Conservation (phyloP, 2,113 vertebrate species). For the Datnioides undecimradiatus region DNA sequence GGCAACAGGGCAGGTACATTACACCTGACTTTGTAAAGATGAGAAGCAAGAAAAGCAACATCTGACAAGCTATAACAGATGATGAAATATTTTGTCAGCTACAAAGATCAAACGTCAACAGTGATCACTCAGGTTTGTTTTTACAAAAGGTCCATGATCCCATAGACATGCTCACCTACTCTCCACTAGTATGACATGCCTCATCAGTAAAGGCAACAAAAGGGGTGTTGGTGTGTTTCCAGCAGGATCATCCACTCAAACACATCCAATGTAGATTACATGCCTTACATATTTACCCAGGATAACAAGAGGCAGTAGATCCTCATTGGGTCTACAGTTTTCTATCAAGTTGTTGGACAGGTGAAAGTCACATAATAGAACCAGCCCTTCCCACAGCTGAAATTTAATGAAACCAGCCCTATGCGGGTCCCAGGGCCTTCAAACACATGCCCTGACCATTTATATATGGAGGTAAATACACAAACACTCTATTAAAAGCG, state of each 20-base stretch:
- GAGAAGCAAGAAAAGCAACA: too few relatives aligned
- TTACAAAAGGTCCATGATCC: neutral
- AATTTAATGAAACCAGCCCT: neutral
- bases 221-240: too few relatives aligned
- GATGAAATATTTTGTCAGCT: neutral
- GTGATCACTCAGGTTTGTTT: neutral
- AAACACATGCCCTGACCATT: neutral
- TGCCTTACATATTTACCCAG: too few relatives aligned
- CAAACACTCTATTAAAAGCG: too few relatives aligned
- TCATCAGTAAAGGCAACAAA: too few relatives aligned
- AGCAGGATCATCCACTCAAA: too few relatives aligned
- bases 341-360: neutral
- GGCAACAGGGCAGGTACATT: too few relatives aligned
- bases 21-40: neutral
- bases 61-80: too few relatives aligned
- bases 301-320: too few relatives aligned
- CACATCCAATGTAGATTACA: too few relatives aligned
- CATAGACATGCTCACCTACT: neutral
- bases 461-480: too few relatives aligned
- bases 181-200: neutral
- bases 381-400: neutral
- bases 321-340: too few relatives aligned
- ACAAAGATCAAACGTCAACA: neutral
- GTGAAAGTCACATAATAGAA: neutral
- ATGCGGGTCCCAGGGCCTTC: neutral